Conservation (phyloP, 2,797 vertebrate genomes). For the Sebastes matsubarae region DNA sequence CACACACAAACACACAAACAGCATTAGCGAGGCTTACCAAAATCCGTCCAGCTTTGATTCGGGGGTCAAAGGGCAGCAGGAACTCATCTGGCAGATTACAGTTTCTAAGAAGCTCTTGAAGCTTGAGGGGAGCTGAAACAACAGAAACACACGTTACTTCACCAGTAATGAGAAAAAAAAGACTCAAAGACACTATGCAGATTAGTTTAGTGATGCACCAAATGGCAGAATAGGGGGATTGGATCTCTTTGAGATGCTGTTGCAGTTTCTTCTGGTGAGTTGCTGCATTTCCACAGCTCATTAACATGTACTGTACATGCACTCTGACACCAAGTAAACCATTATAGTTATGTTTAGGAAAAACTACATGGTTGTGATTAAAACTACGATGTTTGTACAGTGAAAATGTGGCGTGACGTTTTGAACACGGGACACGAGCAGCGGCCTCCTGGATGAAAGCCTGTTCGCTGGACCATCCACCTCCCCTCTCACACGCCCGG, state of each 20-base stretch:
- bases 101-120: slow-evolving; percentile 75
- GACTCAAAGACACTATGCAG: neutral
- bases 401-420: too few species aligned
- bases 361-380: neutral
- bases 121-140: slow-evolving; percentile 67
- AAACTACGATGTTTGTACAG: too few species aligned
- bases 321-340: too few species aligned
- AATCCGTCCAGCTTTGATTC: slow-evolving; percentile 77
- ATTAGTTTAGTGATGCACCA: neutral
- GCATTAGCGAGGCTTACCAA: slow-evolving; percentile 63
- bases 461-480: neutral
- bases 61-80: slow-evolving; percentile 83
- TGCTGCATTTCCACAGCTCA: neutral
- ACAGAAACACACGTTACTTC: neutral
- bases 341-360: neutral
- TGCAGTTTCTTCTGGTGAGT: neutral
- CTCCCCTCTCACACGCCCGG: neutral
- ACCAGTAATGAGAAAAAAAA: too few species aligned
- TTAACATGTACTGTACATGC: neutral
- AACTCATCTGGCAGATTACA: slow-evolving; percentile 78
- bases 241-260: neutral
- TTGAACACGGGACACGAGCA: neutral
- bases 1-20: neutral
- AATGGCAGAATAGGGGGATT: neutral
- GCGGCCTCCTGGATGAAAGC: neutral